Percentiles rank a stretch among this genome's conserved stretches.
Conservation (phyloP, 2,888 invertebrate species). For the Iselma pallidipennis region DNA sequence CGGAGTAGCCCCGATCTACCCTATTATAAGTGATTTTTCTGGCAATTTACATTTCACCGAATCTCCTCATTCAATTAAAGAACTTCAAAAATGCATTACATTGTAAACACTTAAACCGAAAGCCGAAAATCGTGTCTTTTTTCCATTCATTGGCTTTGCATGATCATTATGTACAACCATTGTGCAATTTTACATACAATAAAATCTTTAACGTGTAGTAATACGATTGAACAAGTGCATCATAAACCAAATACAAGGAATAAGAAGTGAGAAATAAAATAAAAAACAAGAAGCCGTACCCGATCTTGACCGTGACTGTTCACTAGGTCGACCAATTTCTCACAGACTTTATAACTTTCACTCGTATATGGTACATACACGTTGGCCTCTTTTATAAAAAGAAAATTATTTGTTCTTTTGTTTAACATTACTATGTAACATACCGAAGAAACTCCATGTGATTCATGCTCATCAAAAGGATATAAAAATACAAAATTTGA, state of each 20-base stretch:
- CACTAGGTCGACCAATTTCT: conserved; percentile 39
- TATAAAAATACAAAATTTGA: too few relatives aligned
- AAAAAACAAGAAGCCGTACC: background rate
- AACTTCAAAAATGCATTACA: too few relatives aligned
- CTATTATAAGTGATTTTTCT: too few relatives aligned
- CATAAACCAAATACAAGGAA: background rate
- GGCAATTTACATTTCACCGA: too few relatives aligned
- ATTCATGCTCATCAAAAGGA: too few relatives aligned
- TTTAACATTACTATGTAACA: conserved; percentile 3
- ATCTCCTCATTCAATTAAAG: too few relatives aligned
- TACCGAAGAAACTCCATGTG: background rate
- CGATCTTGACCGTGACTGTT: conserved; percentile 34
- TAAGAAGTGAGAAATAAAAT: background rate
- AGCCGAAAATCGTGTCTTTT: too few relatives aligned
- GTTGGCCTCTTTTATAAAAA: conserved; percentile 12
- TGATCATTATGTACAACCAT: background rate
- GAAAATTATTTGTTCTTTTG: conserved; percentile 18
- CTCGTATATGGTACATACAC: conserved; percentile 29
- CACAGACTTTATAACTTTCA: conserved; percentile 39
- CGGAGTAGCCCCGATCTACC: too few relatives aligned
- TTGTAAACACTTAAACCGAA: too few relatives aligned
- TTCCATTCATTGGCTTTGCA: background rate
- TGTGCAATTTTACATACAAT: background rate
- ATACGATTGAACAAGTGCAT: background rate
- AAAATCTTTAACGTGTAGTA: background rate